Conservation (phyloP, 2,113 vertebrate genomes). For the Suncus etruscus region DNA sequence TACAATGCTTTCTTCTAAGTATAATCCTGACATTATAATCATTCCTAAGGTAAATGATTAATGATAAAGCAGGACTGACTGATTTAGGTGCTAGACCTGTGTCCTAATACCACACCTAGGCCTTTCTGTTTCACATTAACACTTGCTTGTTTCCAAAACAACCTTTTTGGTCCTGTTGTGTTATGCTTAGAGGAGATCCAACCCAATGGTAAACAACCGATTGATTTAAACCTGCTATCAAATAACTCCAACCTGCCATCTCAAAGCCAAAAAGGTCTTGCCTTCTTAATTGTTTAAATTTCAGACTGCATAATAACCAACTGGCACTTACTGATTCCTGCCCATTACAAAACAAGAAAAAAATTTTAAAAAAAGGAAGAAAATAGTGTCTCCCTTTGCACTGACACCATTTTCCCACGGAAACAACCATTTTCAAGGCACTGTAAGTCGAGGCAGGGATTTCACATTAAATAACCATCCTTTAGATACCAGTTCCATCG, state of each 20-base stretch:
- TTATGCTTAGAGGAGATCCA: conserved; percentile 14
- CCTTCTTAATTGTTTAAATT: conserved; percentile 57
- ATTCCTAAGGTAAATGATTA: background rate
- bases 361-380: background rate
- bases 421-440: conserved; percentile 59
- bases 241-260: conserved; percentile 28
- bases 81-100: conserved; percentile 31
- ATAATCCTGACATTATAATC: background rate
- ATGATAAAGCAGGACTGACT: background rate
- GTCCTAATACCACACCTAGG: background rate
- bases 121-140: background rate
- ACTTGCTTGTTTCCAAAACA: conserved; percentile 38
- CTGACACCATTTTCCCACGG: conserved; percentile 62
- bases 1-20: conserved; percentile 21
- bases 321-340: conserved; percentile 44
- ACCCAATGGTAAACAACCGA: background rate
- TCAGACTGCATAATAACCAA: conserved; percentile 52
- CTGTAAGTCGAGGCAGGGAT: conserved; percentile 35
- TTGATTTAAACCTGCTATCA: conserved; percentile 48
- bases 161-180: background rate
- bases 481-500: background rate
- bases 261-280: conserved; percentile 53
- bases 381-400: conserved; percentile 65
- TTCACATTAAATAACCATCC: background rate
- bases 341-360: background rate